These are phyloP conservation scores for Lagenorhynchus albirostris DNA, from an alignment of 2,113 vertebrate genomes.

Conservation along the genomic window DNA sequence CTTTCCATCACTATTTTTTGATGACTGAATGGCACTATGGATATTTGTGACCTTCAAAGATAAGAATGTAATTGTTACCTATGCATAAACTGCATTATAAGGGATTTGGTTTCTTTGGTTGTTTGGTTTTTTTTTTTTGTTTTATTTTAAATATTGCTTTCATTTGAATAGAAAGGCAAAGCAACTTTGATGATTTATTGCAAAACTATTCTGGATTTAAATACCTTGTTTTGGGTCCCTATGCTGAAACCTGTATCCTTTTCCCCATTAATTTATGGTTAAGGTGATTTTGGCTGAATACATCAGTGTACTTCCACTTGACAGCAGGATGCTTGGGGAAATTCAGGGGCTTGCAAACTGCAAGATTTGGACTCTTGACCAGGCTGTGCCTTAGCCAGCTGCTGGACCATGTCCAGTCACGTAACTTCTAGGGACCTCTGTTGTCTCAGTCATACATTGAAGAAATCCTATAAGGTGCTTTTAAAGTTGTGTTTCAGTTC, in stretches of 20 bases:
- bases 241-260: background rate
- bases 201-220: background rate
- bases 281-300: background rate
- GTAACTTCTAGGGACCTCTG: background rate
- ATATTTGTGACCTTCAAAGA: background rate
- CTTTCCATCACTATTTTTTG: background rate
- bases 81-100: background rate
- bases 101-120: background rate
- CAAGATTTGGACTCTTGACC: background rate
- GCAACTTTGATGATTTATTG: background rate
- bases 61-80: background rate
- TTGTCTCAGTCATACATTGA: background rate
- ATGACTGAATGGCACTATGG: background rate
- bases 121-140: background rate
- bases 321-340: background rate
- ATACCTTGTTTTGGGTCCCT: background rate
- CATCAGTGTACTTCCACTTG: background rate
- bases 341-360: background rate
- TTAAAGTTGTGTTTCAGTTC: background rate
- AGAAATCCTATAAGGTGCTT: background rate
- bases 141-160: background rate
- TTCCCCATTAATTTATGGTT: background rate
- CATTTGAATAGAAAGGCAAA: background rate
- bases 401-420: background rate
- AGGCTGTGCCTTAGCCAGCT: background rate